Conservation (phyloP, 2,113 vertebrate species). For the Morone chrysops region DNA sequence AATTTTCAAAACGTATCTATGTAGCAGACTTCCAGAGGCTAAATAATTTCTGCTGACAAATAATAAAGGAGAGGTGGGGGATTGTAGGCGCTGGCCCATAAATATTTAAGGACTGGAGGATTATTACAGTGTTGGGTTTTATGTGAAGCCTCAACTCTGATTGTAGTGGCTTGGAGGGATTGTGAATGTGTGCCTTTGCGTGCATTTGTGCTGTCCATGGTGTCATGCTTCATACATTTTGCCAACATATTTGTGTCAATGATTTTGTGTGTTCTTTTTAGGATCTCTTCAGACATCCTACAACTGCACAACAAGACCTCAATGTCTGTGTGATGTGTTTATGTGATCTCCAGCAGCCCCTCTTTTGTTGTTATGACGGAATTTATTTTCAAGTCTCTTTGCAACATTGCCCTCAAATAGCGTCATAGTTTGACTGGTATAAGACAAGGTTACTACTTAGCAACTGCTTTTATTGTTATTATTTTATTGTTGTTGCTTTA, state of each 20-base stretch:
- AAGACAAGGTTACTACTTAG: not conserved
- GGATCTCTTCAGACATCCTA: conserved; percentile 9
- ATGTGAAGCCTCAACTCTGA: conserved; percentile 54
- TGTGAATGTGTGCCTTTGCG: conserved; percentile 27
- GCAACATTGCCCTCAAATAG: conserved; percentile 3
- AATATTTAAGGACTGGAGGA: conserved; percentile 77
- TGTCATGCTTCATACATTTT: conserved; percentile 28
- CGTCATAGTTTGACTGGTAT: not conserved
- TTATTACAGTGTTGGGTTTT: conserved; percentile 71
- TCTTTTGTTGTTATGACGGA: conserved; percentile 4
- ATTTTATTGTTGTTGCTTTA: not conserved
- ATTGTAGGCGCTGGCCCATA: conserved; percentile 63
- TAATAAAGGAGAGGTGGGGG: conserved; percentile 63
- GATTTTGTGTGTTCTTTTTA: conserved; percentile 44
- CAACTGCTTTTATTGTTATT: not conserved
- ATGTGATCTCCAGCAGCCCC: not conserved
- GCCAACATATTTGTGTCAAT: conserved; percentile 32
- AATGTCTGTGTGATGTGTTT: conserved; percentile 15
- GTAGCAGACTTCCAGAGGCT: conserved; percentile 43
- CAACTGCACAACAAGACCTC: not conserved
- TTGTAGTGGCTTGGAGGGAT: conserved; percentile 62
- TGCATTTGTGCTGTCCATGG: not conserved
- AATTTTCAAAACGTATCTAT: conserved; percentile 63
- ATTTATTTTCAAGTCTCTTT: not conserved
- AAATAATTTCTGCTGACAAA: conserved; percentile 77